Conservation (phyloP, 2,888 invertebrate genomes). For the Perizoma flavofasciatum region DNA sequence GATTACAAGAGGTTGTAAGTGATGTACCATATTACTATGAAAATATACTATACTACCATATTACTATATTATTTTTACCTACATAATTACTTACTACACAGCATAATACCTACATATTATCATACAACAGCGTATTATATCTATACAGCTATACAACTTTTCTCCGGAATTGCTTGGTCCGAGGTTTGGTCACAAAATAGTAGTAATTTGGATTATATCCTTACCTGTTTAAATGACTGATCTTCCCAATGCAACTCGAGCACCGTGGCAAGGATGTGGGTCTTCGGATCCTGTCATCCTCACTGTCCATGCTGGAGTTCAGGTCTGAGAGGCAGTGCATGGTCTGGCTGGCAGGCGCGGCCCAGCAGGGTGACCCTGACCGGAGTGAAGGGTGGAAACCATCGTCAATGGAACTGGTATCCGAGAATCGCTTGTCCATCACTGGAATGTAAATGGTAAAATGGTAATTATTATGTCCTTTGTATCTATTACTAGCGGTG, state of each 20-base stretch:
- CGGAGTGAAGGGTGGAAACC: conserved; percentile 72
- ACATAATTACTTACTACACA: no score
- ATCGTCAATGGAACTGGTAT: conserved; percentile 75
- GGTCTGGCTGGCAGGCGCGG: conserved; percentile 70
- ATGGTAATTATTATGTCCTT: background rate
- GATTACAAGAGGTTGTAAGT: no score
- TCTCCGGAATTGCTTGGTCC: no score
- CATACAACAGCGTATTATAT: no score
- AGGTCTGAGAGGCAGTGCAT: conserved; percentile 77
- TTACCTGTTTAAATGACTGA: conserved; percentile 86
- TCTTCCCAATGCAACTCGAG: conserved; percentile 91
- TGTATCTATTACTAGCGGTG: background rate
- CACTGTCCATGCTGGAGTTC: conserved; percentile 69
- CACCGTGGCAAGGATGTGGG: conserved; percentile 85
- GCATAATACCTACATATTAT: no score
- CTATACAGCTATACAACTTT: no score
- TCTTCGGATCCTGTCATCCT: conserved; percentile 72
- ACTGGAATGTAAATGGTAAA: conserved; percentile 47
- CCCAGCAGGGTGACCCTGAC: conserved; percentile 76
- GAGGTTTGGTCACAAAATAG: background rate
- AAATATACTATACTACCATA: no score
- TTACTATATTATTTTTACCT: no score
- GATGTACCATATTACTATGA: no score
- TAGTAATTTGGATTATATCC: background rate
- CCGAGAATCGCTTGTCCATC: conserved; percentile 76